Conservation (phyloP, 2,113 vertebrate species). For the Calypte anna region DNA sequence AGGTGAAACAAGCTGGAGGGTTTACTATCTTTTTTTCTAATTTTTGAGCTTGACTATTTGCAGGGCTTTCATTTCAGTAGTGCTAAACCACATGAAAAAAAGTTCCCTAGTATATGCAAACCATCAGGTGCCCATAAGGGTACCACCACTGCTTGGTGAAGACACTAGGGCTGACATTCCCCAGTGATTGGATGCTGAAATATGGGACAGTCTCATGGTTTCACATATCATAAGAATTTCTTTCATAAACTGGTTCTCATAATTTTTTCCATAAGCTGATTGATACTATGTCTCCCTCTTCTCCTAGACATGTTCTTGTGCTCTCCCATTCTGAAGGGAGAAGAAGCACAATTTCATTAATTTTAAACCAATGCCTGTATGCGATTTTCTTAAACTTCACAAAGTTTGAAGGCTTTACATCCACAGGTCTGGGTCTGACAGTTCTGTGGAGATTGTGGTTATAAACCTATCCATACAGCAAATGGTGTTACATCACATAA, state of each 20-base stretch:
- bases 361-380: background rate
- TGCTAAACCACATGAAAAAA: background rate
- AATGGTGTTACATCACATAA: background rate
- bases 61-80: background rate
- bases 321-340: background rate
- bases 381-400: background rate
- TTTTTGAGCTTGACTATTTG: background rate
- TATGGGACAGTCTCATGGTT: background rate
- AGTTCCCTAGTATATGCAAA: background rate
- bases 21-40: background rate
- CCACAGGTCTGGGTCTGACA: background rate
- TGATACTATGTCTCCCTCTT: background rate
- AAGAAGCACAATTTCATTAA: background rate
- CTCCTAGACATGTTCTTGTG: background rate
- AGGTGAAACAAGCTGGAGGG: background rate
- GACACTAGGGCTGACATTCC: background rate
- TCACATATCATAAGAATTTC: background rate
- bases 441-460: background rate
- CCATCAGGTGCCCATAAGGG: background rate
- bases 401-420: background rate
- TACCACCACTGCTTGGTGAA: background rate
- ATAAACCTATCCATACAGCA: accelerated
- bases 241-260: background rate
- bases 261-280: background rate
- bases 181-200: background rate